These are phyloP conservation scores for Synanthedon andrenaeformis DNA, from an alignment of 2,888 invertebrate species.

Conservation along the genomic window DNA sequence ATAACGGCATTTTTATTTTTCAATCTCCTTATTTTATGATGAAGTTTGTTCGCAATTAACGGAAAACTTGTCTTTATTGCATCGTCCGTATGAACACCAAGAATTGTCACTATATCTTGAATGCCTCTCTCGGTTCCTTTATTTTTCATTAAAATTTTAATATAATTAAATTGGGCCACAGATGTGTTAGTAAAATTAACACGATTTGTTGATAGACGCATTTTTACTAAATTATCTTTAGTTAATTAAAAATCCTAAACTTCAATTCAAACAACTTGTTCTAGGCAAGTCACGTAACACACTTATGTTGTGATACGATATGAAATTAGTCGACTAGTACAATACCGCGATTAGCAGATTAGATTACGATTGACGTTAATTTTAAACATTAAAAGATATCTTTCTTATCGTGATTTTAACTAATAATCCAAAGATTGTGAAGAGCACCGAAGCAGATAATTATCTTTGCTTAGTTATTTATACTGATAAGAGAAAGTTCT, in stretches of 20 bases:
- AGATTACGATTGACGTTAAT: conserved; percentile 27
- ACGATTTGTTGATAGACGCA: conserved; percentile 51
- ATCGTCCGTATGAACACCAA: conserved; percentile 48
- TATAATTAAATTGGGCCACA: conserved; percentile 52
- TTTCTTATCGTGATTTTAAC: conserved; percentile 28
- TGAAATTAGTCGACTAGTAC: background rate
- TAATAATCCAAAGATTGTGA: background rate
- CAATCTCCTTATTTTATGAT: conserved; percentile 12
- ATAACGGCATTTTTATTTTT: conserved; percentile 22
- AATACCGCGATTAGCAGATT: conserved; percentile 40
- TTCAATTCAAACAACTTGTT: conserved; percentile 1
- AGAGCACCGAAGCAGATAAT: too few species aligned
- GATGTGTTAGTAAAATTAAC: conserved; percentile 51
- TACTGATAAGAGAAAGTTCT: too few species aligned
- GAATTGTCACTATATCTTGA: conserved; percentile 47
- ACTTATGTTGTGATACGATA: conserved; percentile 15
- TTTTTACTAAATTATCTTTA: conserved; percentile 15
- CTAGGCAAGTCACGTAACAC: conserved; percentile 26
- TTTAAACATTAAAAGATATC: conserved; percentile 34
- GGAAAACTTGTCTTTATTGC: conserved; percentile 18
- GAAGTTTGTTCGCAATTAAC: conserved; percentile 15
- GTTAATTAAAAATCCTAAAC: conserved; percentile 8
- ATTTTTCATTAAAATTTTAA: conserved; percentile 45
- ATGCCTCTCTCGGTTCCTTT: conserved; percentile 37
- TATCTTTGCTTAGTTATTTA: too few species aligned